Conservation (phyloP, 2,797 vertebrate genomes). For the Selene dorsalis region DNA sequence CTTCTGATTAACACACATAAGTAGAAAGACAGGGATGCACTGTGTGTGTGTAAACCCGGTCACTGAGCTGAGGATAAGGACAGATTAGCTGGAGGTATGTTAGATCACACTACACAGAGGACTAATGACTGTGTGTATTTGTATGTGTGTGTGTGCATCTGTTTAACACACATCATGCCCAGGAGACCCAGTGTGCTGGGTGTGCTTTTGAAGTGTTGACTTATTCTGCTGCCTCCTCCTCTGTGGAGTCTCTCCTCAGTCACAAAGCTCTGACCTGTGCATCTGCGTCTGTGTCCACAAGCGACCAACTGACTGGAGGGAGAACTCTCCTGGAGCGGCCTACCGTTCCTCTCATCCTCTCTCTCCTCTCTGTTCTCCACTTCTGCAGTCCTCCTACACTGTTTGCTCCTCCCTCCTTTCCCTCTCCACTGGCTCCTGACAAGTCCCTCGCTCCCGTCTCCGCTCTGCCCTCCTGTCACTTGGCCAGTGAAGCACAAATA, state of each 20-base stretch:
- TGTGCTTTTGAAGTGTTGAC: neutral
- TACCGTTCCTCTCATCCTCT: neutral
- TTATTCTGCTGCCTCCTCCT: conserved; percentile 36
- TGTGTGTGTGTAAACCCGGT: neutral
- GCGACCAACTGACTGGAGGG: conserved; percentile 34
- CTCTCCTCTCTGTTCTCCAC: conserved; percentile 10
- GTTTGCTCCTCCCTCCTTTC: conserved; percentile 10
- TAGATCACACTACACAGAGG: conserved; percentile 8
- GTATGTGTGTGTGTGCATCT: neutral
- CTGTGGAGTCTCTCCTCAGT: conserved; percentile 30
- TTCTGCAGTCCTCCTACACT: conserved; percentile 4
- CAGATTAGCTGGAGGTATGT: conserved; percentile 22
- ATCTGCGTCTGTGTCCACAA: conserved; percentile 1
- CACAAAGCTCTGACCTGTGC: conserved; percentile 27
- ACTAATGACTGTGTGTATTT: neutral
- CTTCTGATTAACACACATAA: conserved; percentile 33
- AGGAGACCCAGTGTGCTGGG: neutral
- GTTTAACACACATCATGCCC: conserved; percentile 10
- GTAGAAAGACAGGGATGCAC: neutral
- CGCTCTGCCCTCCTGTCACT: conserved; percentile 39
- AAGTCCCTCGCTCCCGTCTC: conserved; percentile 9
- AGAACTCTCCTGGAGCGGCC: conserved; percentile 1
- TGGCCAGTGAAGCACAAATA: conserved; percentile 61
- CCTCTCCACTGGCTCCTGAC: conserved; percentile 20
- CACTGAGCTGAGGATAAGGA: conserved; percentile 4